These are phyloP conservation scores for Nemoura dubitans DNA, from an alignment of 2,888 invertebrate species.

Conservation along the genomic window DNA sequence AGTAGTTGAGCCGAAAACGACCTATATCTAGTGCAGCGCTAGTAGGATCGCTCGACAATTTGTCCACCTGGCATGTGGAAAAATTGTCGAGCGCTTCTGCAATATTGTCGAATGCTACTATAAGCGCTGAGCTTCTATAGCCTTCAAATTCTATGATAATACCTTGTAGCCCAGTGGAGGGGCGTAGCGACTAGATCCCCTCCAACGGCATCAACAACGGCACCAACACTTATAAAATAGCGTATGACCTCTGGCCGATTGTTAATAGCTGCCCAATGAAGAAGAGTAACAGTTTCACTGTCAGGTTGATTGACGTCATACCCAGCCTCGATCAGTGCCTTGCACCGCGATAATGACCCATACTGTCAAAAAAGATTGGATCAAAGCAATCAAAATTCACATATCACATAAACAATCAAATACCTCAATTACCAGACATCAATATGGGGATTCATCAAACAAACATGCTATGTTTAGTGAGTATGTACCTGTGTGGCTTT, in stretches of 20 bases:
- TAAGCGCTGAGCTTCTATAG: too few species aligned
- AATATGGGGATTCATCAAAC: slow-evolving; percentile 41
- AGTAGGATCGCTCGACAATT: too few species aligned
- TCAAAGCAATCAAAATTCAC: slow-evolving; percentile 42
- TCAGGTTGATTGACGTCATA: slow-evolving; percentile 95
- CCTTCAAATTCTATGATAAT: slow-evolving; percentile 43
- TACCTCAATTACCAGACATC: slow-evolving; percentile 34
- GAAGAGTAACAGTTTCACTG: slow-evolving; percentile 91
- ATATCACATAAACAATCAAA: not conserved
- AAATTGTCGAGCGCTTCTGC: too few species aligned
- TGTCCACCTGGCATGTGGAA: too few species aligned
- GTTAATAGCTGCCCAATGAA: slow-evolving; percentile 99
- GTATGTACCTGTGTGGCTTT: slow-evolving; percentile 85
- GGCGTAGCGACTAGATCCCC: slow-evolving; percentile 97
- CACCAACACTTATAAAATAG: slow-evolving; percentile 86
- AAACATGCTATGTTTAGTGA: slow-evolving; percentile 1
- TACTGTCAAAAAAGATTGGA: slow-evolving; percentile 65
- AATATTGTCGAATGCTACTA: too few species aligned
- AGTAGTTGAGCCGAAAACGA: too few species aligned
- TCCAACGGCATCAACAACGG: slow-evolving; percentile 91
- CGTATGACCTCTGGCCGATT: slow-evolving; percentile 92
- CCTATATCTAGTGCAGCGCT: too few species aligned
- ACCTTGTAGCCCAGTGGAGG: slow-evolving; percentile 96
- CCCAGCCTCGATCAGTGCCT: slow-evolving; percentile 90
- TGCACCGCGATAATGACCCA: slow-evolving; percentile 83